Conservation (phyloP, 2,797 vertebrate genomes). For the Tapera naevia region DNA sequence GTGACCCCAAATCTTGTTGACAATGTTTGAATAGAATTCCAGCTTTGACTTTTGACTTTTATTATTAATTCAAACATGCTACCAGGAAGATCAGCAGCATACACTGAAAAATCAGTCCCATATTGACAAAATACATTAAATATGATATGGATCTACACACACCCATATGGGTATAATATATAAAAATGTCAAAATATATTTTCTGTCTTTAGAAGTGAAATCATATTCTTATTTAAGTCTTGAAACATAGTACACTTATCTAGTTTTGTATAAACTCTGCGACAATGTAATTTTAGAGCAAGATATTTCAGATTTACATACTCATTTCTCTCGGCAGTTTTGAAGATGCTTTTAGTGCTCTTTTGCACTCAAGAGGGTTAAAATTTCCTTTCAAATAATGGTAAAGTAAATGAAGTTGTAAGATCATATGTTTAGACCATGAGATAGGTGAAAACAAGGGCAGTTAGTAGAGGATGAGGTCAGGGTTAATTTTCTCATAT, state of each 20-base stretch:
- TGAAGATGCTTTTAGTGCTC: neutral
- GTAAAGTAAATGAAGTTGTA: neutral
- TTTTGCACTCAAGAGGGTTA: neutral
- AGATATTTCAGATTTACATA: neutral
- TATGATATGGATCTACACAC: accelerated
- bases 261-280: neutral
- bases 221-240: neutral
- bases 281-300: neutral
- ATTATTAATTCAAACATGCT: neutral
- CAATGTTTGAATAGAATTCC: neutral
- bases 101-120: neutral
- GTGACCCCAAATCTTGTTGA: neutral
- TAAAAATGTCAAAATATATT: neutral
- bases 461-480: neutral
- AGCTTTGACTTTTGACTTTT: neutral
- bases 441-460: neutral
- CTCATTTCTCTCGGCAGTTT: neutral
- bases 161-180: neutral
- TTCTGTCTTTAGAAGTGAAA: neutral
- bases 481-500: neutral
- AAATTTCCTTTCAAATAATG: neutral
- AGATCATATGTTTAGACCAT: neutral
- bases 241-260: neutral
- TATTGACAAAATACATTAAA: neutral
- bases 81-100: neutral